Conservation (phyloP, 2,113 vertebrate species). For the Agelaius tricolor region DNA sequence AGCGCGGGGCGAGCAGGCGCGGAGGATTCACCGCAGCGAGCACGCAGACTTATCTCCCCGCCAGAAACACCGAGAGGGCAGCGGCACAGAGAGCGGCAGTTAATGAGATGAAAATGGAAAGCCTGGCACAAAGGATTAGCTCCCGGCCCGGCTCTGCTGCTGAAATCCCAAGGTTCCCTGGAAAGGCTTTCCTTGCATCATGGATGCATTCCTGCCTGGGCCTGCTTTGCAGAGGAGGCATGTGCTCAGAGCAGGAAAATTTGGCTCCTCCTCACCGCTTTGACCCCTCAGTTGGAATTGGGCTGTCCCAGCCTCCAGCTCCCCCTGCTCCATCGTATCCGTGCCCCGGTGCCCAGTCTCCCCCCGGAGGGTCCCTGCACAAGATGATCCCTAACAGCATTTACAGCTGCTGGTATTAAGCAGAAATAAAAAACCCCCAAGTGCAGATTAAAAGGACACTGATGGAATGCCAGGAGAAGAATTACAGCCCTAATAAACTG, state of each 20-base stretch:
- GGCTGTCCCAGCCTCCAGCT: neutral
- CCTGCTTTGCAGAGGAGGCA: neutral
- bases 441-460: conserved; percentile 64
- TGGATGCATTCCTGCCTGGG: neutral
- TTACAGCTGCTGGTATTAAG: conserved; percentile 58
- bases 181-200: neutral
- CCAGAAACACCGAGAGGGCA: conserved; percentile 39
- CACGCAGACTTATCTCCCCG: conserved; percentile 29
- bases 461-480: conserved; percentile 68
- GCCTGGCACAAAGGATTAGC: conserved; percentile 60
- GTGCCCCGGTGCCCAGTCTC: accelerated
- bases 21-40: neutral
- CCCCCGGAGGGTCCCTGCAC: neutral
- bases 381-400: neutral
- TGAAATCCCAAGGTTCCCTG: conserved; percentile 4
- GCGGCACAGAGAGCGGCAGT: conserved; percentile 32
- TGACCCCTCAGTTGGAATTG: neutral
- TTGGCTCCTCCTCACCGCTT: neutral
- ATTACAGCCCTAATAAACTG: conserved; percentile 66
- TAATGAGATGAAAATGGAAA: conserved; percentile 64
- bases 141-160: neutral
- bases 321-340: accelerated
- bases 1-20: neutral
- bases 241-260: neutral
- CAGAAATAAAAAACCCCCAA: conserved; percentile 32